Percentiles rank a stretch among this genome's conserved stretches.
These are phyloP conservation scores for Hybognathus amarus DNA, from an alignment of 2,797 vertebrate genomes.

Conservation along the genomic window DNA sequence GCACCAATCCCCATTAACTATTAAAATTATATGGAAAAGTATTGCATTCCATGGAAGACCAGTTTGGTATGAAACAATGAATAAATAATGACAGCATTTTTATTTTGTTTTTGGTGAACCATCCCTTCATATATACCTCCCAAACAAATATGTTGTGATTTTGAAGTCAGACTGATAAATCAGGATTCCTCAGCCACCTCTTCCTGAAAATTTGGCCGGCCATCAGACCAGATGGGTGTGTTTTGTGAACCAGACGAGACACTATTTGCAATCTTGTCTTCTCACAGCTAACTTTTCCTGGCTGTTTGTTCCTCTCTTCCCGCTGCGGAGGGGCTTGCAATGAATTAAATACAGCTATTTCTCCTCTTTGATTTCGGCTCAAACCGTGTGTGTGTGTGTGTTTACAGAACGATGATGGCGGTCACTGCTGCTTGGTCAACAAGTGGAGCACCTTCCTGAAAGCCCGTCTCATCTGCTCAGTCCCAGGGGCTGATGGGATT, in stretches of 20 bases:
- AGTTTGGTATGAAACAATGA: background rate
- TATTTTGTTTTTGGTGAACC: background rate
- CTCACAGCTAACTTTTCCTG: slow-evolving; percentile 46
- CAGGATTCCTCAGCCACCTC: slow-evolving; percentile 56
- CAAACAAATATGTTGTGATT: slow-evolving; percentile 23
- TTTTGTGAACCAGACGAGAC: slow-evolving; percentile 54
- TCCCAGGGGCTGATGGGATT: slow-evolving; percentile 92
- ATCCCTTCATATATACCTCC: slow-evolving; percentile 1
- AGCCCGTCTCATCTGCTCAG: slow-evolving; percentile 95
- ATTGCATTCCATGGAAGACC: background rate
- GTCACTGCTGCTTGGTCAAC: slow-evolving; percentile 97
- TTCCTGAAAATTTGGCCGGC: slow-evolving; percentile 61
- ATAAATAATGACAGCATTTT: background rate
- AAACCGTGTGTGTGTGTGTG: slow-evolving; percentile 22
- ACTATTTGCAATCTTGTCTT: slow-evolving; percentile 66
- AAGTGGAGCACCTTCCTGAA: slow-evolving; percentile 99
- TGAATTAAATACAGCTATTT: slow-evolving; percentile 54
- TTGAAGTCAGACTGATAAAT: slow-evolving; percentile 47
- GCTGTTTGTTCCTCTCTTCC: slow-evolving; percentile 57
- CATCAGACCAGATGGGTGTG: slow-evolving; percentile 69
- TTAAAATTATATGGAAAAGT: background rate
- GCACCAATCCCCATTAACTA: background rate
- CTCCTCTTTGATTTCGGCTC: slow-evolving; percentile 66
- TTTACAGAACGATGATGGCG: slow-evolving; percentile 92
- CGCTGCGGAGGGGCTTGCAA: slow-evolving; percentile 40